Percentiles rank a stretch among this genome's conserved stretches.
Evolutionary conservation across 2,113 vertebrate genomes (phyloP).

Genomic region (Onychostruthus taczanowskii): DNA sequence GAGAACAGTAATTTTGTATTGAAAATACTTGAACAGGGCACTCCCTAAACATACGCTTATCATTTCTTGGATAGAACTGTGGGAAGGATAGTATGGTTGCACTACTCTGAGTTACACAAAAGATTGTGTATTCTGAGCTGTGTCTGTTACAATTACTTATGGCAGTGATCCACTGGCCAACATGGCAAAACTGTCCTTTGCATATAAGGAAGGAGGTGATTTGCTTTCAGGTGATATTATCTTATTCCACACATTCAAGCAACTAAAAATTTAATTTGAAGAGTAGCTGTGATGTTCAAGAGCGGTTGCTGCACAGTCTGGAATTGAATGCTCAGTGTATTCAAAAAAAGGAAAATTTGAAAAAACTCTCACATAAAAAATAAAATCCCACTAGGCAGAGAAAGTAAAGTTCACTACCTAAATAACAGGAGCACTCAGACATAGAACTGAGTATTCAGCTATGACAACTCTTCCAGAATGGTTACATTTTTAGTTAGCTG

Average conservation of each 20-base stretch:
- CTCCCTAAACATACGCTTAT: not conserved
- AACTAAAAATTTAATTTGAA: not conserved
- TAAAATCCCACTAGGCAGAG: not conserved
- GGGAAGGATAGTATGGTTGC: not conserved
- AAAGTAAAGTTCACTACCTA: not conserved
- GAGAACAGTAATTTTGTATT: constrained; percentile 44
- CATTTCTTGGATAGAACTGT: not conserved
- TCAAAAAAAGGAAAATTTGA: not conserved
- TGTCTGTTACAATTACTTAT: not conserved
- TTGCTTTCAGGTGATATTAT: not conserved
- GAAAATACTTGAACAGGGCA: not conserved
- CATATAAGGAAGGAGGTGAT: not conserved
- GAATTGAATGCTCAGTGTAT: not conserved
- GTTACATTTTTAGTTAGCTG: not conserved
- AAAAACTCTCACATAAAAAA: not conserved
- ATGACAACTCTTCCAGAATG: not conserved
- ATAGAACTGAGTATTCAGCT: not conserved
- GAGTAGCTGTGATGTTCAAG: not conserved
- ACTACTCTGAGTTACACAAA: not conserved
- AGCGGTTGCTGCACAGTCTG: not conserved
- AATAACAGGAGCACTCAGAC: not conserved
- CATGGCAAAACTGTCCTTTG: not conserved
- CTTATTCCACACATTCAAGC: not conserved
- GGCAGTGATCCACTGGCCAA: not conserved
- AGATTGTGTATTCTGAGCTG: not conserved